phyloP scores from a whole-genome alignment of 2,797 vertebrate genomes.

The Eulemur rubriventer region DNA sequence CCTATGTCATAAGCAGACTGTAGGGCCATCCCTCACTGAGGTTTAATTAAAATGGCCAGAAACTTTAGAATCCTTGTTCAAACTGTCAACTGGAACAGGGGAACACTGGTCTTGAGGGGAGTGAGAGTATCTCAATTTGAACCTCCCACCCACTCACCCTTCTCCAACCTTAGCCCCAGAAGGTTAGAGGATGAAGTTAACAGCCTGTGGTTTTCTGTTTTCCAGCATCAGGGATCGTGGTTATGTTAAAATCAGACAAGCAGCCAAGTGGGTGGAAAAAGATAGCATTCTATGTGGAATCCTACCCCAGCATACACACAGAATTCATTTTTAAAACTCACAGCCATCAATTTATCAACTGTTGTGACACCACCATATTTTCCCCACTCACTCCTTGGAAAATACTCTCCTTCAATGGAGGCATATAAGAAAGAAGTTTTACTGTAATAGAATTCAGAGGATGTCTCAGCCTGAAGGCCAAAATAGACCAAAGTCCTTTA shows the following conservation, averaged over 20 bases:
- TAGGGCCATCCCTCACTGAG: neutral
- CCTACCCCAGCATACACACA: neutral
- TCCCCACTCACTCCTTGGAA: neutral
- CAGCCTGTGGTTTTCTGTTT: slow-evolving; percentile 4
- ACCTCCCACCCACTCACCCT: neutral
- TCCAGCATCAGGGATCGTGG: neutral
- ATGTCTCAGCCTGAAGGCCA: neutral
- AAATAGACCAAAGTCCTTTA: neutral
- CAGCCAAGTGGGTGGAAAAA: neutral
- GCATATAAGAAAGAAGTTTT: neutral
- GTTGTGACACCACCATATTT: neutral
- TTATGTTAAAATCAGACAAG: neutral
- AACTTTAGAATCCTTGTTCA: neutral
- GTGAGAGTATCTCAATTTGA: neutral
- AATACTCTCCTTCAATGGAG: neutral
- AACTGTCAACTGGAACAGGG: neutral
- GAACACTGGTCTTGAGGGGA: neutral
- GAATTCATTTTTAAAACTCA: neutral
- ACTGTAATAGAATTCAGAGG: neutral
- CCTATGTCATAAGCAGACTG: neutral
- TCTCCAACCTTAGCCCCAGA: neutral
- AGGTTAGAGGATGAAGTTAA: neutral
- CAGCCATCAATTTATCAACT: neutral
- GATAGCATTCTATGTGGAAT: neutral
- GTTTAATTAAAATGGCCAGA: neutral